These are phyloP conservation scores for Vollenhovia emeryi DNA, from an alignment of 1,140 invertebrate species.

Conservation along the genomic window DNA sequence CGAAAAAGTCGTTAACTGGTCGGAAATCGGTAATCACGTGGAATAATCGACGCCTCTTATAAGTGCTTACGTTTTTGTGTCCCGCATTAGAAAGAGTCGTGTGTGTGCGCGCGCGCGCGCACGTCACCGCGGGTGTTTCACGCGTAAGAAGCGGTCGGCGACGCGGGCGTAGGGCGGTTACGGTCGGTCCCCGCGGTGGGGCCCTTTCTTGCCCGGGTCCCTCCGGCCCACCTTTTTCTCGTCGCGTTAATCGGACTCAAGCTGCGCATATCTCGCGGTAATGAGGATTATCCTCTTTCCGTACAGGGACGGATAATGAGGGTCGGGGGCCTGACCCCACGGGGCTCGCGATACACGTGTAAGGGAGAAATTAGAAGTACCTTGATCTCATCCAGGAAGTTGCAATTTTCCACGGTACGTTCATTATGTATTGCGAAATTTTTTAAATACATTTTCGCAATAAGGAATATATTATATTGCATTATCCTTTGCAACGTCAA, in stretches of 20 bases:
- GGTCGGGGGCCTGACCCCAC: not conserved
- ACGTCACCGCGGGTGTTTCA: slow-evolving; percentile 46
- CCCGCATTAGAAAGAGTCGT: slow-evolving; percentile 45
- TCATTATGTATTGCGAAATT: not conserved
- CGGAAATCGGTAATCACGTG: slow-evolving; percentile 82
- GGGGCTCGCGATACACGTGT: not conserved
- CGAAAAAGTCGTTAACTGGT: slow-evolving; percentile 83
- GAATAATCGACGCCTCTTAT: slow-evolving; percentile 81
- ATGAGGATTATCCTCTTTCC: slow-evolving; percentile 69
- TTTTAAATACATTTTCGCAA: not conserved
- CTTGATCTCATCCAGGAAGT: not conserved
- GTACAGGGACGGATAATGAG: slow-evolving; percentile 26
- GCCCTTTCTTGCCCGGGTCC: slow-evolving; percentile 34
- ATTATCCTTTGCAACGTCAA: not conserved
- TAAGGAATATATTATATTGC: not conserved
- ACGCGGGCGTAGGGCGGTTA: slow-evolving; percentile 22
- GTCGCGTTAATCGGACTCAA: slow-evolving; percentile 72
- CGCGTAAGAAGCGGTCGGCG: slow-evolving; percentile 21
- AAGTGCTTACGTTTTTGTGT: slow-evolving; percentile 76
- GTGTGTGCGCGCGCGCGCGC: slow-evolving; percentile 9
- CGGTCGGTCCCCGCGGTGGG: slow-evolving; percentile 31
- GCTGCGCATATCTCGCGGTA: slow-evolving; percentile 74
- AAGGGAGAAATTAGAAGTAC: not conserved
- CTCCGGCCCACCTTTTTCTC: slow-evolving; percentile 35
- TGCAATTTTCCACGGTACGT: not conserved